Base-by-base conservation (phyloP, 2,888 invertebrate genomes). In the Pyrochroa serraticornis region DNA sequence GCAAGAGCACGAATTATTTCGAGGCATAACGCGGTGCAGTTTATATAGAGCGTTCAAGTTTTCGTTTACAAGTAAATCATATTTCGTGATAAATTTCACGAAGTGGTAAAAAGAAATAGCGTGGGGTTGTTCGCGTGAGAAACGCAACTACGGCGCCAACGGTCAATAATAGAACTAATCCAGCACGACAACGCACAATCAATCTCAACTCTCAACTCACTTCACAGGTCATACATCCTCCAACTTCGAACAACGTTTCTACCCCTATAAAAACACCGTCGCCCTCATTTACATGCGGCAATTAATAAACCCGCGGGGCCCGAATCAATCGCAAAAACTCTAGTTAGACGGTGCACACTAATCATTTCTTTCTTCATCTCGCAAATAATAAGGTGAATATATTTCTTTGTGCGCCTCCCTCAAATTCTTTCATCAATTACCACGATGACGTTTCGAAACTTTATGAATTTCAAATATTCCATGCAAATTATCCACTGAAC, bases 161-260 rank as follows among this genome's bases (percentile, higher is more conserved):
- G 70, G 64, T 69, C 70, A 66, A 69, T 70, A 70, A 69, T 67
- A 67, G 68, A 69, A 70, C 70, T 69, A 70, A 70, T 69, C 67
- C 67, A 55, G 70, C 73, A 74, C 74, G 74, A 69, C 70, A 74
- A 74, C 72, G 71, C 71, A 72, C 74, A 71, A 74, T 74, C 72
- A 73, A 74, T 74, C 74, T 74, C 64, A 59, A 61, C 64, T 58
- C 60, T 61, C 59, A 59, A 63, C 62, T 63, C 64, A 60, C 60
- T 66, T 65, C 59, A 56, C 60, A 55, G 62, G 47, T 53, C 60
- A 58, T 62, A 65, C 60, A 50, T 60, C 51, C 45, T 56, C 51
- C 8, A 50, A 56, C 44, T 50, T 56, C 56, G 49, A 53, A 44
- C n/a, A n/a, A n/a, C 44, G 44, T 22, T 37, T 22, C 33, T 30